Base-by-base conservation (phyloP, 2,888 invertebrate species). In the Frankliniella fusca region DNA sequence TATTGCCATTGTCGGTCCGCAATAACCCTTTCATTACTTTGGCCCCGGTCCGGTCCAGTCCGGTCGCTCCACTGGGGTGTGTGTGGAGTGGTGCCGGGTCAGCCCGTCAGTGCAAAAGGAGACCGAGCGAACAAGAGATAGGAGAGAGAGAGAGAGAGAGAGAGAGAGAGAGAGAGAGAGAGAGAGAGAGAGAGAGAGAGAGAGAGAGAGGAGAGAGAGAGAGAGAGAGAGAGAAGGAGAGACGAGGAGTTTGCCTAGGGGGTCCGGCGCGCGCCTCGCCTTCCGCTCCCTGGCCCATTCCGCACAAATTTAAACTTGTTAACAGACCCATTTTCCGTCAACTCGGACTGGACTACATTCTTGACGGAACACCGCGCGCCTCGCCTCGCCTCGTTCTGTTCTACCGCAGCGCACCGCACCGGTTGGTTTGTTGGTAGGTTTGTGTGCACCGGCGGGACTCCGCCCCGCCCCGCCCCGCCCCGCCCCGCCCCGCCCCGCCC, bases 221-320 rank as follows among this genome's bases (percentile, higher is more conserved):
- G n/a, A n/a, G n/a, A n/a, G n/a, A n/a, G n/a, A n/a, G n/a, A n/a
- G n/a, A n/a, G n/a, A n/a, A n/a, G n/a, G n/a, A n/a, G n/a, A n/a
- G 54, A 10, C 15, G 54, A 20, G 54, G 54, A 10, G 50, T 50
- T 50, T 50, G 50, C 50, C 50, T 50, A 20, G 15, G 54, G 12
- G 70, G 9, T 3, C n/a, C n/a, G 65, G 9, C 65, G n/a, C 65
- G 5, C 65, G 15, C 65, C 65, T 7, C 65, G 15, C 65, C 65
- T 18, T 23, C 54, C 54, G 2, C 54, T 54, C 54, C 54, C 54
- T 54, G 20, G 27, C 27, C 70, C 70, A 23, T 70, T 70, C 70
- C 70, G 70, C 23, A 70, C 70, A 70, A 70, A 70, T 70, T 70
- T 70, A 70, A 70, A 70, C 70, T 70, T 70, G 70, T 70, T 70